These are phyloP conservation scores for Galerucella nymphaeae DNA, from an alignment of 2,888 invertebrate species.

Conservation along the genomic window DNA sequence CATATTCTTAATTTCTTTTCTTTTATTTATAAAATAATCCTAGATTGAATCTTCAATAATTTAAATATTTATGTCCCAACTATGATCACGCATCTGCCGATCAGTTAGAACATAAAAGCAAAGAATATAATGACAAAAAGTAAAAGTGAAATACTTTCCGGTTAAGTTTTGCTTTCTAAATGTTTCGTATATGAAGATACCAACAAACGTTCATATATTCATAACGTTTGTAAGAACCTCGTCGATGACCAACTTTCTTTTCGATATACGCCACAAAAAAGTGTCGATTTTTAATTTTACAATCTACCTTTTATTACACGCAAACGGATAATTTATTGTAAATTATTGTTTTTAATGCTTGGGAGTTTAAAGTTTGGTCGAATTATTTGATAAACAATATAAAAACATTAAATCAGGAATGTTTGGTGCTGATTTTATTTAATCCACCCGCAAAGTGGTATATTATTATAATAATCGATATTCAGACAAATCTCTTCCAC, in stretches of 20 bases:
- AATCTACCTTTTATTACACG: neutral
- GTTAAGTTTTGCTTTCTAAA: conserved; percentile 21
- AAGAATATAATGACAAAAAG: conserved; percentile 17
- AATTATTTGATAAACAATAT: neutral
- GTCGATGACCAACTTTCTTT: conserved; percentile 6
- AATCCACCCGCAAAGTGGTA: no score
- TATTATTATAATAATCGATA: no score
- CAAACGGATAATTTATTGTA: neutral
- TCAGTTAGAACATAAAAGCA: conserved; percentile 9
- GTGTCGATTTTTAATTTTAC: conserved; percentile 5
- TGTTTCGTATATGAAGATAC: conserved; percentile 18
- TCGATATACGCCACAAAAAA: conserved; percentile 9
- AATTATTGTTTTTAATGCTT: neutral
- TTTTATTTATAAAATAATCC: no score
- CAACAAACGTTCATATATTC: neutral
- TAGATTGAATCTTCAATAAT: neutral
- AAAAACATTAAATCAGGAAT: no score
- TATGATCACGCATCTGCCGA: neutral
- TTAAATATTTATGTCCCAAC: neutral
- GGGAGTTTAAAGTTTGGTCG: neutral
- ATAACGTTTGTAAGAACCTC: conserved; percentile 4
- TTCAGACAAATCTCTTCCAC: no score
- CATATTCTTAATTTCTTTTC: no score
- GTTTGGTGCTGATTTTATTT: no score
- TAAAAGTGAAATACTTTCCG: conserved; percentile 23